Percentiles rank a stretch among this genome's conserved stretches.
Conservation (phyloP, 2,888 invertebrate species). For the Junonia oenone region DNA sequence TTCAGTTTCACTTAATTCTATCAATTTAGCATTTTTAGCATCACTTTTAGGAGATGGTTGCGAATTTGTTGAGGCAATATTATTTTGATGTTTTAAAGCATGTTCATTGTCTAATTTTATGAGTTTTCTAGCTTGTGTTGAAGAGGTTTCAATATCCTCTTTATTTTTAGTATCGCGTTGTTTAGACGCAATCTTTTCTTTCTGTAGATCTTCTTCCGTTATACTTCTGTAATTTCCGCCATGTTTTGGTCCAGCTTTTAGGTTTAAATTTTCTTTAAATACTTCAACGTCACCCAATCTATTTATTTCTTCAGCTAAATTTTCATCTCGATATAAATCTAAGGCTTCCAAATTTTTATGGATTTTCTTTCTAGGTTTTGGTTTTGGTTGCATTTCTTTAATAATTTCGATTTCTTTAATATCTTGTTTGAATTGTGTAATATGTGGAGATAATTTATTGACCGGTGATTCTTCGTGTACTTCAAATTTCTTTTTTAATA, state of each 20-base stretch:
- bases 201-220: slow-evolving; percentile 31
- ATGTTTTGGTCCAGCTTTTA: slow-evolving; percentile 57
- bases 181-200: slow-evolving; percentile 30
- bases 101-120: slow-evolving; percentile 8
- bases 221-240: slow-evolving; percentile 68
- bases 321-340: slow-evolving; percentile 63
- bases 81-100: neutral
- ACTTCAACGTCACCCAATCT: slow-evolving; percentile 66
- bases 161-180: slow-evolving; percentile 20
- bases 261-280: slow-evolving; percentile 54
- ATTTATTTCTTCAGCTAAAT: slow-evolving; percentile 63
- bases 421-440: slow-evolving; percentile 63
- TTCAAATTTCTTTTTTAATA: slow-evolving; percentile 60
- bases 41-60: neutral
- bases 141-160: slow-evolving; percentile 49
- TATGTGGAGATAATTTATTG: slow-evolving; percentile 54
- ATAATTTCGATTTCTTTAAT: slow-evolving; percentile 66
- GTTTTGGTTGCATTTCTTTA: slow-evolving; percentile 51
- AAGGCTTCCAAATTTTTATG: slow-evolving; percentile 50
- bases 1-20: slow-evolving; percentile 40
- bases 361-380: slow-evolving; percentile 37
- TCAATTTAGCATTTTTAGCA: slow-evolving; percentile 42
- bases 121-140: slow-evolving; percentile 40
- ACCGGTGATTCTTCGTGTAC: slow-evolving; percentile 63
- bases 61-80: neutral